phyloP scores from a whole-genome alignment of 2,888 invertebrate species.

The Mamestra brassicae region DNA sequence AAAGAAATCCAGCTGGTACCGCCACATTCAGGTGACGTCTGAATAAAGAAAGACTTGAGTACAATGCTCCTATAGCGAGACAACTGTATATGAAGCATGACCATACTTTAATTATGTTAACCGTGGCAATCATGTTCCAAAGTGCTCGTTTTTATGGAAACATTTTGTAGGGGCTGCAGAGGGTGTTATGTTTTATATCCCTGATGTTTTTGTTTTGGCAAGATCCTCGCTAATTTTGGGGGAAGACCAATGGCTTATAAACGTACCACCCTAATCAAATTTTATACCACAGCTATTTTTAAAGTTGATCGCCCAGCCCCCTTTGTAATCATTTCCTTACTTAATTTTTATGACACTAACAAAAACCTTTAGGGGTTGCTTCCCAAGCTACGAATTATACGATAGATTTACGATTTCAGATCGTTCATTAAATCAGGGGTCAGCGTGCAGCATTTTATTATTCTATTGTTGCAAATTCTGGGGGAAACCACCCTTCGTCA shows the following conservation, averaged over 20 bases:
- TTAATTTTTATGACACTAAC: conserved; percentile 45
- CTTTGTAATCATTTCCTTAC: conserved; percentile 36
- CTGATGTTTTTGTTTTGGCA: conserved; percentile 19
- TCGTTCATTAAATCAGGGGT: conserved; percentile 41
- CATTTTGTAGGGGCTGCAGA: neutral
- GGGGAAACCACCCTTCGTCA: conserved; percentile 41
- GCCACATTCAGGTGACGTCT: neutral
- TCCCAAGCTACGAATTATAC: conserved; percentile 34
- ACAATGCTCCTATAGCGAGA: neutral
- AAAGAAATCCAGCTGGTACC: neutral
- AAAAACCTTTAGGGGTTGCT: conserved; percentile 25
- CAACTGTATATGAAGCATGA: too few relatives aligned
- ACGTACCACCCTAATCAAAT: conserved; percentile 18
- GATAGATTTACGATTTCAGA: conserved; percentile 44
- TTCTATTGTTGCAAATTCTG: conserved; percentile 18
- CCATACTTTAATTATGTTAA: neutral
- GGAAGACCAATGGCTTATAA: conserved; percentile 23
- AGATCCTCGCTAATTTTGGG: neutral
- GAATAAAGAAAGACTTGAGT: too few relatives aligned
- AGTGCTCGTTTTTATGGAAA: neutral
- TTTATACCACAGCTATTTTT: conserved; percentile 45
- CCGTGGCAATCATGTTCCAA: neutral
- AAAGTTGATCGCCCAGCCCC: conserved; percentile 11
- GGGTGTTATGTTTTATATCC: neutral
- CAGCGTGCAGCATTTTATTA: conserved; percentile 21